Evolutionary conservation across 2,797 vertebrate genomes (phyloP).

Genomic region (Argentina silus): DNA sequence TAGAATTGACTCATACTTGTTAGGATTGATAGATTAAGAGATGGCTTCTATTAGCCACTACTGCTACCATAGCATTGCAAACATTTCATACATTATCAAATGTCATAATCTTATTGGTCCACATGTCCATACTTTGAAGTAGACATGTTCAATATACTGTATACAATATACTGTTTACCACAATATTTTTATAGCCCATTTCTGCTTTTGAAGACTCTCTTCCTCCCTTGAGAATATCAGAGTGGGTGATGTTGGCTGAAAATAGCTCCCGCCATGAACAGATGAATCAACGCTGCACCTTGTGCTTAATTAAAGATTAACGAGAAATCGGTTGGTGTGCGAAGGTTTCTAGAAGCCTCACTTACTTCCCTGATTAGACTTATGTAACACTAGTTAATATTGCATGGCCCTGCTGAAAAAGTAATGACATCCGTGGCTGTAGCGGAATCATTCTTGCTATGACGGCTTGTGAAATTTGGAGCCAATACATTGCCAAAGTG

Average conservation of each 20-base stretch:
- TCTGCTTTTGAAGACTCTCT: slow-evolving; percentile 54
- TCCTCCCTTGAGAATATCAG: slow-evolving; percentile 42
- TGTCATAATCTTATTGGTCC: background rate
- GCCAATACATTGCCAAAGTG: background rate
- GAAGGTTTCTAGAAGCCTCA: slow-evolving; percentile 67
- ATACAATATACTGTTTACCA: slow-evolving; percentile 46
- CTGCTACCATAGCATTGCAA: no score
- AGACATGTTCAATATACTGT: slow-evolving; percentile 30
- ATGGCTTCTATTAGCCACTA: background rate
- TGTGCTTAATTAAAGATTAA: slow-evolving; percentile 82
- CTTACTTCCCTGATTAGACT: slow-evolving; percentile 72
- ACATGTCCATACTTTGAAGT: slow-evolving; percentile 27
- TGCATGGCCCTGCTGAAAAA: slow-evolving; percentile 72
- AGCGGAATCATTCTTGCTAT: slow-evolving; percentile 56
- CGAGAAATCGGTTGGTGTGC: slow-evolving; percentile 61
- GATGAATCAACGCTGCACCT: slow-evolving; percentile 74
- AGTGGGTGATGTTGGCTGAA: slow-evolving; percentile 64
- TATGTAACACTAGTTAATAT: slow-evolving; percentile 76
- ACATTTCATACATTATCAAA: no score
- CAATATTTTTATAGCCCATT: slow-evolving; percentile 47
- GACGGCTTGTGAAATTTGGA: slow-evolving; percentile 40
- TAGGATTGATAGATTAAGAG: background rate
- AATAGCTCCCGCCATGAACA: slow-evolving; percentile 69
- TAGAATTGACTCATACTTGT: background rate
- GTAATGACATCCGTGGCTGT: slow-evolving; percentile 61